A percentile compares a stretch with the other conserved stretches of the same genome.
Evolutionary conservation across 2,113 vertebrate species (phyloP).

Genomic region (Hippocampus barbouri): DNA sequence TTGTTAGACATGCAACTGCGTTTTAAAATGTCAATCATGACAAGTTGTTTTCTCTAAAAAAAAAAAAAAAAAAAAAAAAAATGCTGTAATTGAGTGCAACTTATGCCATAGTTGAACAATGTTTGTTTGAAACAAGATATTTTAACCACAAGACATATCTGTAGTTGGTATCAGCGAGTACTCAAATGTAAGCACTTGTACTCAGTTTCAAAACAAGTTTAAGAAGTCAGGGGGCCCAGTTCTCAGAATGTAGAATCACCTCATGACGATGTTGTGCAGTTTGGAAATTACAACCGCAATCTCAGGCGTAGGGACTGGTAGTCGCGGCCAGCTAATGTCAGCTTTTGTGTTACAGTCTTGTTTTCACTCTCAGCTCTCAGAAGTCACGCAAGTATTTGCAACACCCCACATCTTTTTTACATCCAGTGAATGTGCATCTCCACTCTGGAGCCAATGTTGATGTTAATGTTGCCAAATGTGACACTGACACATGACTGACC

Average conservation of each 20-base stretch:
- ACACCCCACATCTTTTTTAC: conserved; percentile 15
- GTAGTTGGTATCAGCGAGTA: no score
- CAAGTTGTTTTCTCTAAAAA: no score
- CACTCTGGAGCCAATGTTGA: conserved; percentile 17
- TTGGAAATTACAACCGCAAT: not conserved
- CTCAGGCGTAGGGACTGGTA: not conserved
- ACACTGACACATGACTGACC: conserved; percentile 70
- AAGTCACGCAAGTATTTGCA: not conserved
- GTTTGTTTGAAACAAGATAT: no score
- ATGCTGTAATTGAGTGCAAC: no score
- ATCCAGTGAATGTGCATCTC: conserved; percentile 35
- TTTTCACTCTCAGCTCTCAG: not conserved
- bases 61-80: no score
- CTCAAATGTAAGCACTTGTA: no score
- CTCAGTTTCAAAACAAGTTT: no score
- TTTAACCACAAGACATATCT: no score
- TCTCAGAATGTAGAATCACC: not conserved
- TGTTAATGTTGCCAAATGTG: conserved; percentile 69
- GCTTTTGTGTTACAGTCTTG: not conserved
- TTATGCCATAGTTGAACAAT: no score
- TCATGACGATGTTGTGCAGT: not conserved
- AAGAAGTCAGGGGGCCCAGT: not conserved
- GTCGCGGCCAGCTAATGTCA: not conserved
- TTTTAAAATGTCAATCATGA: no score
- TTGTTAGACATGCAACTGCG: no score